Conservation (phyloP, 2,888 invertebrate species). For the Rhamnusium bicolor region DNA sequence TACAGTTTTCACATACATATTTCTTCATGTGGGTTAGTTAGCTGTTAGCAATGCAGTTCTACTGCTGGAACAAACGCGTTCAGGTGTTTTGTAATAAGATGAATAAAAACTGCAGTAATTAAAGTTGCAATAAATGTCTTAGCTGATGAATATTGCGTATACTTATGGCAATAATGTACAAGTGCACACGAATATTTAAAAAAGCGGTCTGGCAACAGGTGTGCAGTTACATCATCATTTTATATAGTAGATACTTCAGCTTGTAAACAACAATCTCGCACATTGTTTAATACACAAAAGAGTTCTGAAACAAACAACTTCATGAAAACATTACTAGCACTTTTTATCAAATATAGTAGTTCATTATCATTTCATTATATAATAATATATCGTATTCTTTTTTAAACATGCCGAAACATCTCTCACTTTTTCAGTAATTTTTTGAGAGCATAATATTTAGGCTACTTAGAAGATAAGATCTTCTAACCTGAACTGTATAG, state of each 20-base stretch:
- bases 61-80: background rate
- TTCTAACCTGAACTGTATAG: too few species aligned
- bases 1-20: background rate
- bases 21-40: background rate
- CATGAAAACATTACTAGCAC: too few species aligned
- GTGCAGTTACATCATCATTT: background rate
- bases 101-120: background rate
- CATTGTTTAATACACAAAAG: background rate
- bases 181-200: background rate
- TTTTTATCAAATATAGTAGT: too few species aligned
- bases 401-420: too few species aligned
- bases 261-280: background rate
- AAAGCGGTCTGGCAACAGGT: background rate
- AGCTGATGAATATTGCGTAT: background rate
- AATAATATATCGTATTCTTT: too few species aligned
- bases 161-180: background rate
- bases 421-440: too few species aligned
- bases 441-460: too few species aligned
- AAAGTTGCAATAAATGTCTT: background rate
- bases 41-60: background rate
- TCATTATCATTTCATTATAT: too few species aligned
- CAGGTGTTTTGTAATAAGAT: background rate
- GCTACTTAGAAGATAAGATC: too few species aligned
- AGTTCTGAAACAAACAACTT: background rate
- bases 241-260: background rate